Conservation (phyloP, 2,888 invertebrate species). For the Drosophila atroscutellata region DNA sequence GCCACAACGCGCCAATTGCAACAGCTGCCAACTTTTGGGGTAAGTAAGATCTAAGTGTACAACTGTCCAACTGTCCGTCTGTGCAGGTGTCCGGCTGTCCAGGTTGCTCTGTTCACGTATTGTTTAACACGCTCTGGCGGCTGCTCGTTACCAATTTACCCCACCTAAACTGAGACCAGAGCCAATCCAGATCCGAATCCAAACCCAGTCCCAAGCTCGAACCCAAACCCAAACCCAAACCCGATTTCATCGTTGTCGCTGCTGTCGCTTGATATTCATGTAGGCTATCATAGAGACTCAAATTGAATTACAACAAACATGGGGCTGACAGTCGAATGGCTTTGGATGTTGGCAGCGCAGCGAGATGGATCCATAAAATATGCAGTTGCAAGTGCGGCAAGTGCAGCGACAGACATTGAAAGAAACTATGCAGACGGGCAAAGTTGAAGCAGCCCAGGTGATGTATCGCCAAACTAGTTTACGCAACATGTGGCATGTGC, state of each 20-base stretch:
- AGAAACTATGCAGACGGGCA: constrained; percentile 26
- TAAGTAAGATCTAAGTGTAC: constrained; percentile 44
- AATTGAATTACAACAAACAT: constrained; percentile 64
- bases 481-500: constrained; percentile 78
- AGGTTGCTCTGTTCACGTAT: constrained; percentile 52
- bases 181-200: constrained; percentile 3
- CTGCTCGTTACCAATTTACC: constrained; percentile 50
- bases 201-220: constrained; percentile 2
- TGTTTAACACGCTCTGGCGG: constrained; percentile 59
- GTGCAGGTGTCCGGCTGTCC: constrained; percentile 9
- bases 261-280: constrained; percentile 59
- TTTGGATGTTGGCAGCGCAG: constrained; percentile 30
- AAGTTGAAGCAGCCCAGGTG: constrained; percentile 58
- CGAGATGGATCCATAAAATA: constrained; percentile 49
- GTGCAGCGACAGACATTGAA: constrained; percentile 62
- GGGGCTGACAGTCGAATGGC: constrained; percentile 54
- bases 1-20: constrained; percentile 17
- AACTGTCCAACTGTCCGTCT: neutral
- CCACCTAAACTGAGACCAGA: constrained; percentile 1
- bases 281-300: constrained; percentile 63
- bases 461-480: constrained; percentile 78
- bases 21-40: constrained; percentile 43
- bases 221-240: neutral
- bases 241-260: constrained; percentile 11
- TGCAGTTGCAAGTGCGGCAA: constrained; percentile 72